Base-by-base conservation (phyloP, 2,113 vertebrate genomes). In the Ascaphus truei region DNA sequence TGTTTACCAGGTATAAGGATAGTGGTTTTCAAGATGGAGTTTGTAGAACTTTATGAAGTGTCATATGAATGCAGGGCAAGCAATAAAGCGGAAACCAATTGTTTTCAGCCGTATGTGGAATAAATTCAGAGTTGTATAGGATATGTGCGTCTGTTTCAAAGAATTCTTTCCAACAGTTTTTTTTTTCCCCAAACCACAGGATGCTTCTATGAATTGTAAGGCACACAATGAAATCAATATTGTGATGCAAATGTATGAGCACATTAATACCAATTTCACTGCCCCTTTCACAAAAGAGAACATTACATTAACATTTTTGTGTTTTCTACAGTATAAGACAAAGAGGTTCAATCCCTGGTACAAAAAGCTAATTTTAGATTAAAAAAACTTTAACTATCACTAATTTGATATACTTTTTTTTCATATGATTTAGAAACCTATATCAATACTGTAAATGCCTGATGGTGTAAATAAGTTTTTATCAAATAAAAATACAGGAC, bases 71-170 rank as follows among this genome's bases (percentile, higher is more conserved):
- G 63, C 36, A 45, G 27, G 60, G 47, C 55, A 66, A 66, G 62
- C 45, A 27, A 61, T 66, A 66, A 60, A 73, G 62, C 26, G 45
- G 53, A 43, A 53, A 41, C 48, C 36, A 73, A 66, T 61, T 66
- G 63, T 67, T 66, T 67, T 53, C 41, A 73, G 47, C 47, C 43
- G 71, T 66, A 73, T 73, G 71, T 58, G 61, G 55, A 66, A 67
- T 45, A 73, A 51, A 73, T 73, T 66, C 4, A 51, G 34, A 67
- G 10, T 60, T 60, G 61, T 15, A 33, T 59, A 39, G 62, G 61
- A 61, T 60, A n/a, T 48, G 18, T 13, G 31, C 15, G 47, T 9
- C 41, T 30, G 55, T 60, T 73, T 45, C 36, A 37, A 67, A 48
- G 43, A 73, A 60, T 33, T 59, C 36, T 53, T 60, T 67, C 62